These are phyloP conservation scores for Carollia perspicillata DNA, from an alignment of 2,113 vertebrate species.

Conservation along the genomic window DNA sequence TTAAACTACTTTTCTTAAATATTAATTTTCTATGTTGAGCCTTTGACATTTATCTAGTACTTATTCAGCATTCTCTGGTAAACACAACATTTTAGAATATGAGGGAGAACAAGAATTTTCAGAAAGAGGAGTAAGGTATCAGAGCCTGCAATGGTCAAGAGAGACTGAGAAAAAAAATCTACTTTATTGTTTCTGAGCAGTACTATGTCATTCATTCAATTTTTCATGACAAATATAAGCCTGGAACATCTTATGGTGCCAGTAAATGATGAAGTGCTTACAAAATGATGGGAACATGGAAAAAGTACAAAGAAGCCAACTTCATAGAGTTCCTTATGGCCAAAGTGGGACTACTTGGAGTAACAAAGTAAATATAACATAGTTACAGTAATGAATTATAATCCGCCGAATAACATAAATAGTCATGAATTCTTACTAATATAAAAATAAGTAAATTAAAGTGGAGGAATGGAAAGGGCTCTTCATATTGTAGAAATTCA, in stretches of 20 bases:
- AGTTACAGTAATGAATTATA: neutral
- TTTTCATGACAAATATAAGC: neutral
- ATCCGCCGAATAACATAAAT: too few species aligned
- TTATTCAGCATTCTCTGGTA: neutral
- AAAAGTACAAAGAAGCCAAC: neutral
- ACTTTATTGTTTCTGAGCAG: neutral
- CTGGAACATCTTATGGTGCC: neutral
- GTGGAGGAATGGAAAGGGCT: too few species aligned
- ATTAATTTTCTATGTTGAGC: neutral
- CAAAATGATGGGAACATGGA: neutral
- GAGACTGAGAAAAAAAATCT: neutral
- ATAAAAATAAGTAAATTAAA: too few species aligned
- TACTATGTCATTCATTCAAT: neutral
- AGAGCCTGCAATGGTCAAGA: neutral
- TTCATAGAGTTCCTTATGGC: neutral
- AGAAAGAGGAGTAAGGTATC: neutral
- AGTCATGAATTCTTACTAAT: too few species aligned
- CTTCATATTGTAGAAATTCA: too few species aligned
- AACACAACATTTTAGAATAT: neutral
- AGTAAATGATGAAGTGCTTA: neutral
- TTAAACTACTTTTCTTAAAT: neutral
- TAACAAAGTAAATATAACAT: conserved; percentile 11
- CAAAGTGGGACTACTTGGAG: neutral
- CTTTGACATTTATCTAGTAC: neutral
- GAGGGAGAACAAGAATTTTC: neutral